Base-by-base conservation (phyloP, 2,888 invertebrate genomes). In the Oscheius myriophilus region DNA sequence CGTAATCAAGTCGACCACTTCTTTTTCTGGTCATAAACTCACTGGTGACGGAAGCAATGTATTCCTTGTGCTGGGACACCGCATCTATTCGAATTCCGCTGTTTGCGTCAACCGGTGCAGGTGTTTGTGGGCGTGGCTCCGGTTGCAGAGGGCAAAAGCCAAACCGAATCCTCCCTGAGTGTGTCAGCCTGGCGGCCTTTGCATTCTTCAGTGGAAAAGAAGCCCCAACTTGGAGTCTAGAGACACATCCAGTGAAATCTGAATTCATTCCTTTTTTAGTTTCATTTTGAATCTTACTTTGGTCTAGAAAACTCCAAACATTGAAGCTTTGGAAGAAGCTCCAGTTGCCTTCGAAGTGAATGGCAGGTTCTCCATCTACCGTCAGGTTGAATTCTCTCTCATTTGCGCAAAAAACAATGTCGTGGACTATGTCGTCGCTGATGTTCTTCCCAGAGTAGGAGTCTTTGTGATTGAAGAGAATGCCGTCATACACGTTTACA, bases 151-250 rank as follows among this genome's bases (percentile, higher is more conserved):
- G 85, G 72, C 85, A 85, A 11, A 72, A 73, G 41, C 83, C 85
- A 59, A 84, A 85, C 39, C 75, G 69, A 42, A 85, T 77, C 46
- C 73, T 75, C 9, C 81, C 82, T 1, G 79, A 78, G 64, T 82
- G 72, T 16, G 78, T 75, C 9, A 85, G 70, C 33, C 85, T 71
- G 2, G 84, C 82, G 2, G 71, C 73, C 39, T 72, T 72, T 1
- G 84, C 84, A 64, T 80, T 78, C 51, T 85, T 85, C 59, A 85
- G 49, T 7, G 85, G 85, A 33, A 84, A 84, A 1, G 82, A 76
- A 21, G 75, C 67, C 14, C 85, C 85, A 18, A 84, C 78, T 72
- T 81, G 84, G 9, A 85, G 71, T 49, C 85, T 73, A 12, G 85
- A 82, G 7, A 84, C 71, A 62, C 84, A 84, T 18, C 84, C 84